Percentiles rank a stretch among this genome's conserved stretches.
These are phyloP conservation scores for Harpagifer antarcticus DNA, from an alignment of 2,797 vertebrate genomes.

Conservation along the genomic window DNA sequence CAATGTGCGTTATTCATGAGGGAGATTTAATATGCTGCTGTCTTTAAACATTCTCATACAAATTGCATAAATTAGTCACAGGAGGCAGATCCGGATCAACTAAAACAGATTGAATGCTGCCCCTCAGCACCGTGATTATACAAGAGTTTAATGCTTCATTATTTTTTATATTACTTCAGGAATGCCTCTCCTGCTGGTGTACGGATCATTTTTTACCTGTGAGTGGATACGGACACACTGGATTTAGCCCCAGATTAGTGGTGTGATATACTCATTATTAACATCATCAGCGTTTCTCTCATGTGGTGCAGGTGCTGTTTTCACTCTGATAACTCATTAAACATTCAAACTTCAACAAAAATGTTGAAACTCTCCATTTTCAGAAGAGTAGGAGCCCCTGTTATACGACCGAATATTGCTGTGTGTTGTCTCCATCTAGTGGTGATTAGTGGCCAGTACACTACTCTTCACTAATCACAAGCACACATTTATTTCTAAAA, in stretches of 20 bases:
- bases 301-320: conserved; percentile 21
- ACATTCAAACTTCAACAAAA: background rate
- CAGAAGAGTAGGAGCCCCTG: rapidly evolving
- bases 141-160: conserved; percentile 47
- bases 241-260: conserved; percentile 20
- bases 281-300: background rate
- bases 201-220: background rate
- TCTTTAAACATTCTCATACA: conserved; percentile 52
- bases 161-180: conserved; percentile 39
- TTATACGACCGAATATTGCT: background rate
- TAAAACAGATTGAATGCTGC: conserved; percentile 35
- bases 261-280: background rate
- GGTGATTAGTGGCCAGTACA: conserved; percentile 17
- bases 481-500: too few relatives aligned
- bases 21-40: conserved; percentile 33
- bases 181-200: conserved; percentile 27
- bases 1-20: conserved; percentile 37
- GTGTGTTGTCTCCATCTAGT: conserved; percentile 63
- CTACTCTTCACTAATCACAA: too few relatives aligned
- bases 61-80: conserved; percentile 55
- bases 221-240: conserved; percentile 11
- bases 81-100: conserved; percentile 24
- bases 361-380: background rate
- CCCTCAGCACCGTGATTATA: conserved; percentile 42
- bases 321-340: conserved; percentile 10